These are phyloP conservation scores for Physella acuta DNA, from an alignment of 1,140 invertebrate species.

Conservation along the genomic window DNA sequence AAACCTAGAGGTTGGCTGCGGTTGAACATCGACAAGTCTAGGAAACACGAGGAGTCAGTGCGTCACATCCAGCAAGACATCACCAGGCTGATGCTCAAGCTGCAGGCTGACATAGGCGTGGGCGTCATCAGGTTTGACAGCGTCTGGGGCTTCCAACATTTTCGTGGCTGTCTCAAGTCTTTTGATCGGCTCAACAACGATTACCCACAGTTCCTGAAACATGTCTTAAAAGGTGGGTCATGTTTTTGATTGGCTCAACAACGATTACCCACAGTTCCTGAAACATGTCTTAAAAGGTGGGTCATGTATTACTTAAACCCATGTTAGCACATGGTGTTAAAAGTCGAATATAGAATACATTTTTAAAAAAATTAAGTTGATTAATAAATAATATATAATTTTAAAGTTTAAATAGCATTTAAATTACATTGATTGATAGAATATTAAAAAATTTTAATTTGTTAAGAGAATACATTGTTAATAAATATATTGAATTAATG, in stretches of 20 bases:
- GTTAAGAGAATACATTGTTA: no score
- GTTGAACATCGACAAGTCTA: constrained; percentile 34
- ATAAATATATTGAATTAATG: no score
- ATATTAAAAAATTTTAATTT: no score
- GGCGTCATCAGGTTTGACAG: constrained; percentile 43
- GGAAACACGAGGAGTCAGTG: constrained; percentile 24
- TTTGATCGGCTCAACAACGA: constrained; percentile 37
- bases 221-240: constrained; percentile 41
- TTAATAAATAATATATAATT: no score
- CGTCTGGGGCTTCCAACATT: constrained; percentile 42
- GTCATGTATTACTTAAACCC: no score
- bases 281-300: constrained; percentile 38
- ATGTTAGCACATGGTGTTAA: no score
- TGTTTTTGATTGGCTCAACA: constrained; percentile 39
- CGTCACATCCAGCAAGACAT: constrained; percentile 35
- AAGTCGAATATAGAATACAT: no score
- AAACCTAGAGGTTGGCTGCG: constrained; percentile 38
- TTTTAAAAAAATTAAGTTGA: no score
- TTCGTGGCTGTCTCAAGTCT: constrained; percentile 40
- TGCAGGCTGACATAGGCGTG: constrained; percentile 31
- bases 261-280: constrained; percentile 34
- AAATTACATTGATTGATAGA: no score
- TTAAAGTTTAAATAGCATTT: no score
- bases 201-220: constrained; percentile 34
- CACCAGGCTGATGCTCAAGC: constrained; percentile 28